Evolutionary conservation across 2,113 vertebrate genomes (phyloP).

Genomic region (Trematomus loennbergii): DNA sequence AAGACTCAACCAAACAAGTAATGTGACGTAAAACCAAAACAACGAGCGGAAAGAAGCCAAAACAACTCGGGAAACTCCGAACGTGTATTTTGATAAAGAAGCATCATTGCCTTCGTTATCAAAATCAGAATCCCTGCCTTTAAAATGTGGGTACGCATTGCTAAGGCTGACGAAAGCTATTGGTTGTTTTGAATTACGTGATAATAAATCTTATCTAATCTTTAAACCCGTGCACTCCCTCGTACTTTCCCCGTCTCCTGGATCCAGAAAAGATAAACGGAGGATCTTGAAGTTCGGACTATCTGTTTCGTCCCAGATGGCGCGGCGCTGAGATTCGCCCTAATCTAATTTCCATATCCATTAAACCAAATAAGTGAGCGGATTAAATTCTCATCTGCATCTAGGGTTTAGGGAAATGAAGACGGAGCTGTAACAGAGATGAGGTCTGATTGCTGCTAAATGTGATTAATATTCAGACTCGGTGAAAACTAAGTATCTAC

Average conservation of each 20-base stretch:
- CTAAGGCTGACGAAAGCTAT: no score
- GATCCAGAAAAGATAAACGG: neutral
- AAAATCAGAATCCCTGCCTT: no score
- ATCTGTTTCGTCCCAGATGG: conserved; percentile 51
- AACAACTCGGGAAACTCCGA: no score
- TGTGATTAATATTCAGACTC: conserved; percentile 50
- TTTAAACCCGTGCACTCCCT: neutral
- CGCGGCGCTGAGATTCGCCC: conserved; percentile 42
- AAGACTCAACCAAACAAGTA: no score
- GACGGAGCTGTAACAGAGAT: conserved; percentile 64
- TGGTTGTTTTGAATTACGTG: no score
- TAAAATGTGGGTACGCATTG: no score
- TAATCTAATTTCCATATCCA: conserved; percentile 79
- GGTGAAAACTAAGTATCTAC: neutral
- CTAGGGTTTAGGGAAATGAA: conserved; percentile 62
- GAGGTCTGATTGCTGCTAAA: conserved; percentile 67
- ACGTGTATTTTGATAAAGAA: no score
- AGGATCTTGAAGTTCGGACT: conserved; percentile 23
- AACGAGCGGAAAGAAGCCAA: no score
- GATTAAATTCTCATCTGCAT: conserved; percentile 80
- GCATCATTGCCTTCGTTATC: no score
- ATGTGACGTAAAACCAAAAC: no score
- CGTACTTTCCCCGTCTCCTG: neutral
- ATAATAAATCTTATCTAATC: no score
- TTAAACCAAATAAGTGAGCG: conserved; percentile 76